phyloP scores from a whole-genome alignment of 2,888 invertebrate genomes.

The Melinopterus prodromus region DNA sequence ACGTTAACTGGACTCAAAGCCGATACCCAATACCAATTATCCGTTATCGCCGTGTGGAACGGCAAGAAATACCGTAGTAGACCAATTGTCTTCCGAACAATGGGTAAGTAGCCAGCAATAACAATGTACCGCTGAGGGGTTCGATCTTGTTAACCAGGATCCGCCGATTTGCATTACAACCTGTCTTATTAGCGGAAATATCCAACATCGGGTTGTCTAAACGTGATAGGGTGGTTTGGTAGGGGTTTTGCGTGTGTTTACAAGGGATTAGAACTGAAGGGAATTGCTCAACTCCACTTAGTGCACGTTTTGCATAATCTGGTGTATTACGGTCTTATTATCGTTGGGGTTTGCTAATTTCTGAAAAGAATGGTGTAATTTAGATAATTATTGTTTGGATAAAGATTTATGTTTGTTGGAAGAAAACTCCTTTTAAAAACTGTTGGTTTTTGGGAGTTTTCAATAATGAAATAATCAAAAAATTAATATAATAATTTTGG shows the following conservation, averaged over 20 bases:
- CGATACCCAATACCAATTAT: conserved; percentile 88
- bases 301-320: background rate
- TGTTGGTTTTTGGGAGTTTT: too few species aligned
- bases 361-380: background rate
- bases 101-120: conserved; percentile 66
- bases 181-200: background rate
- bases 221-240: background rate
- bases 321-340: too few species aligned
- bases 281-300: background rate
- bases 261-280: background rate
- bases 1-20: conserved; percentile 82
- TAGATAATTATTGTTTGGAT: too few species aligned
- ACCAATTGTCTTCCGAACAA: conserved; percentile 89
- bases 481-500: too few species aligned
- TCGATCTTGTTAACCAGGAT: background rate
- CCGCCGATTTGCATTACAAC: background rate
- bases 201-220: background rate
- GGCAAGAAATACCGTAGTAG: conserved; percentile 85
- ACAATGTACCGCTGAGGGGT: background rate
- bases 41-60: conserved; percentile 84
- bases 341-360: background rate
- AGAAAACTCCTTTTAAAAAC: too few species aligned
- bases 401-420: too few species aligned
- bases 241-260: background rate
- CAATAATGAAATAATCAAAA: too few species aligned